Evolutionary conservation across 2,797 vertebrate species (phyloP).

Genomic region (Sebastes variabilis): DNA sequence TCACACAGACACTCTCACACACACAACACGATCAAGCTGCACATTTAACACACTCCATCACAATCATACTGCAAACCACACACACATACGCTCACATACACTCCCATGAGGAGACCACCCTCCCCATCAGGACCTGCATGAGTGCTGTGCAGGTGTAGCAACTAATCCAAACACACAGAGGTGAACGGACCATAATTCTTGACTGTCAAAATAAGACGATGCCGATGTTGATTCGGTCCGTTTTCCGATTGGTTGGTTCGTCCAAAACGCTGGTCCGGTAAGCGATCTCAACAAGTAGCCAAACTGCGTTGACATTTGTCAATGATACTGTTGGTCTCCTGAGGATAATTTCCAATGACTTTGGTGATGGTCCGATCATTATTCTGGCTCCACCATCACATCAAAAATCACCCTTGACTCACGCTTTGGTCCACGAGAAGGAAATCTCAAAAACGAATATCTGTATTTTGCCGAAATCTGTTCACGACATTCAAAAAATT

Average conservation of each 20-base stretch:
- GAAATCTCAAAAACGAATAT: not conserved
- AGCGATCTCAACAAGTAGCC: not conserved
- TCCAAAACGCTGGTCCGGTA: not conserved
- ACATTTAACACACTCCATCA: constrained; percentile 31
- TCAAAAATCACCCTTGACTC: not conserved
- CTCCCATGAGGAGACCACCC: not conserved
- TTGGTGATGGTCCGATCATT: not conserved
- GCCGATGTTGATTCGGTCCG: not conserved
- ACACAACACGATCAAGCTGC: constrained; percentile 24
- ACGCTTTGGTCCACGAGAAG: not conserved
- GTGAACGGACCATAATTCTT: not conserved
- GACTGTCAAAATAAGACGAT: not conserved
- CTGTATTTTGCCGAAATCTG: not conserved
- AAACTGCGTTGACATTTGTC: no score
- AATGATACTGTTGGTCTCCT: no score
- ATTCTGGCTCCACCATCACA: not conserved
- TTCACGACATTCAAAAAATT: not conserved
- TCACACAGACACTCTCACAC: constrained; percentile 32
- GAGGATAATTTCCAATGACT: not conserved
- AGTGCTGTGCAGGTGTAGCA: constrained; percentile 33
- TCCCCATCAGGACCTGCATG: constrained; percentile 31
- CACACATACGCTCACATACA: constrained; percentile 10
- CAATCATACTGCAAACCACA: not conserved
- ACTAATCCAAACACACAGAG: constrained; percentile 22
- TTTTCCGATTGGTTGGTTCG: not conserved